Base-by-base conservation (phyloP, 2,888 invertebrate species). In the Dysmachus trigonus region DNA sequence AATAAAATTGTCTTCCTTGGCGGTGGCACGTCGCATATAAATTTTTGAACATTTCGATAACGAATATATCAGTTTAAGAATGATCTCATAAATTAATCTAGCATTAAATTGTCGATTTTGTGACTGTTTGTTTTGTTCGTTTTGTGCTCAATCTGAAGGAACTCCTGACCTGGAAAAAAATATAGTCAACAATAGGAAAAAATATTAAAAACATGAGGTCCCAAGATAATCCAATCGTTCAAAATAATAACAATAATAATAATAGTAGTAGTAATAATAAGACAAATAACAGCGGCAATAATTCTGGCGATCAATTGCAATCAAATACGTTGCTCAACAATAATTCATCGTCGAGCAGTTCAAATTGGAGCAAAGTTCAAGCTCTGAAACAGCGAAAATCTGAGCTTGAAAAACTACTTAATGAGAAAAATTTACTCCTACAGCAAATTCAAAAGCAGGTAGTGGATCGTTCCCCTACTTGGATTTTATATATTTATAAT, bases 361-460 rank as follows among this genome's bases (percentile, higher is more conserved):
- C 87, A 10, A 88, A 88, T 76, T 87, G 86, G 83, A 87, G n/a
- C 30, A 89, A 89, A 81, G 53, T 89, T 1, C 91, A 92, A 82
- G 89, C 89, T 2, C 87, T 92, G 84, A 91, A 91, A 86, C 90
- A 90, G 85, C 90, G 92, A 5, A 92, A 92, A 86, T 88, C 89
- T 30, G 89, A 90, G 30, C 87, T 92, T 76, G 92, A 92, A 85
- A 91, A 90, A 87, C 88, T 91, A n/a, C 87, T 92, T 0, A 91
- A 90, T 85, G 92, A 92, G 81, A 92, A 92, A 87, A 92, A 90
- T 86, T 90, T 91, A 90, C 88, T 92, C 5, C 87, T 92, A 86
- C 91, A 91, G 76, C 92, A 92, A 87, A 90, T 92, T 22, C 91
- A 91, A 86, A 91, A 91, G 41, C 91, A 88, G 87, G 88, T 88